Evolutionary conservation across 2,888 invertebrate genomes (phyloP).

Genomic region (Agrotis exclamationis): DNA sequence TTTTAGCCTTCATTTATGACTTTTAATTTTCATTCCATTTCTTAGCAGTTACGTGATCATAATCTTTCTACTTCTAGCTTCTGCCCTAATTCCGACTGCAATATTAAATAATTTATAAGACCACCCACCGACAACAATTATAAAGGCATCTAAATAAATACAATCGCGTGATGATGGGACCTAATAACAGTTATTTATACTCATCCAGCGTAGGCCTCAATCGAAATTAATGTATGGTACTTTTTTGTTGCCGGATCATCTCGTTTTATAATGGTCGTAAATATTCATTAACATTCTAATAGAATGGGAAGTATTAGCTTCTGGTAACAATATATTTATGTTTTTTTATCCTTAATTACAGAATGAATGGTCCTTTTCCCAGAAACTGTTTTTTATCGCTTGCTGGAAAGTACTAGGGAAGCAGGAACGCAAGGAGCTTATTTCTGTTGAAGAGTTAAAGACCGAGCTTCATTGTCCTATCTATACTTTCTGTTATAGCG

Average conservation of each 20-base stretch:
- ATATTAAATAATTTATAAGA: conserved; percentile 13
- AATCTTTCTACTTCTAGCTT: not conserved
- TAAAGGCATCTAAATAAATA: conserved; percentile 65
- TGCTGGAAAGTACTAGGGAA: not conserved
- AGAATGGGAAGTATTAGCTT: conserved; percentile 28
- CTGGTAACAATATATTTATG: not conserved
- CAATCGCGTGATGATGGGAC: conserved; percentile 67
- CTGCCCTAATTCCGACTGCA: not conserved
- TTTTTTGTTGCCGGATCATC: conserved; percentile 44
- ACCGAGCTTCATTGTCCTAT: not conserved
- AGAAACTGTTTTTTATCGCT: not conserved
- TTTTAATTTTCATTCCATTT: too few species aligned
- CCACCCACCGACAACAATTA: conserved; percentile 61
- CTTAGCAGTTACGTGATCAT: too few species aligned
- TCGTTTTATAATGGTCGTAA: conserved; percentile 24
- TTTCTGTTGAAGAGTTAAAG: not conserved
- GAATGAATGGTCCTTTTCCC: not conserved
- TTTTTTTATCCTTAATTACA: not conserved
- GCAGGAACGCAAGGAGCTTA: conserved; percentile 5
- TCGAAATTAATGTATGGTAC: conserved; percentile 46
- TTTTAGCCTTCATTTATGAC: too few species aligned
- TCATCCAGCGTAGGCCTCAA: conserved; percentile 65
- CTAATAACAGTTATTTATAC: conserved; percentile 76
- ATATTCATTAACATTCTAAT: conserved; percentile 38
- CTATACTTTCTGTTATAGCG: not conserved